Conservation (phyloP, 2,888 invertebrate genomes). For the Prenolepis imparis region DNA sequence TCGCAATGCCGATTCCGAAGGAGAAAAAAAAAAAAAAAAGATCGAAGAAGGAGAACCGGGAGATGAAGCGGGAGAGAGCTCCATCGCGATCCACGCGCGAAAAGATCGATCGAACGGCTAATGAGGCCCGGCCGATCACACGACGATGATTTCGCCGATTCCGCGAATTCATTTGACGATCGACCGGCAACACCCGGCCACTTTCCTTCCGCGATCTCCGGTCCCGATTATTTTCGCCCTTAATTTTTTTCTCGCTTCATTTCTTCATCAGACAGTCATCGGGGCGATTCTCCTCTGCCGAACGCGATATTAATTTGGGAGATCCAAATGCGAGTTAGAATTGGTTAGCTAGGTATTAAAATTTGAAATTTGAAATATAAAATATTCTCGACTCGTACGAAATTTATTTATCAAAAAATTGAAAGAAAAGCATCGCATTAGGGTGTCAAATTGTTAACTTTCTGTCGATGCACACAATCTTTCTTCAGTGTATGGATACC, state of each 20-base stretch:
- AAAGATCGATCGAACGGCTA: slow-evolving; percentile 53
- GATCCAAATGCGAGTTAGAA: neutral
- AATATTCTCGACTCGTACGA: neutral
- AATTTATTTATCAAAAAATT: no score
- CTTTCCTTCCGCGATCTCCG: slow-evolving; percentile 50
- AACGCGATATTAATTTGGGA: neutral
- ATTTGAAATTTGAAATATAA: neutral
- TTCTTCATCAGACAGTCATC: neutral
- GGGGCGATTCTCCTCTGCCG: neutral
- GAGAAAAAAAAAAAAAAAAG: neutral
- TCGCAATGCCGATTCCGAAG: slow-evolving; percentile 58
- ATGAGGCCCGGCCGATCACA: slow-evolving; percentile 60
- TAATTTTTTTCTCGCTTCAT: neutral
- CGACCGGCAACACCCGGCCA: neutral
- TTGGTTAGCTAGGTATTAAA: neutral
- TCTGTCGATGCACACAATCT: no score
- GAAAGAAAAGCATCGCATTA: no score
- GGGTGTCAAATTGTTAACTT: no score
- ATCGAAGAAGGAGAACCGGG: neutral
- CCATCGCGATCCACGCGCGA: slow-evolving; percentile 27
- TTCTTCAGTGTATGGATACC: no score
- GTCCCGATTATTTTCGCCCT: slow-evolving; percentile 2
- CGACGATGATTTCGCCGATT: slow-evolving; percentile 62
- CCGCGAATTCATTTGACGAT: slow-evolving; percentile 65
- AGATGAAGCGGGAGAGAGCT: neutral